These are phyloP conservation scores for Chelonoidis abingdonii DNA, from an alignment of 2,113 vertebrate genomes.

Conservation along the genomic window DNA sequence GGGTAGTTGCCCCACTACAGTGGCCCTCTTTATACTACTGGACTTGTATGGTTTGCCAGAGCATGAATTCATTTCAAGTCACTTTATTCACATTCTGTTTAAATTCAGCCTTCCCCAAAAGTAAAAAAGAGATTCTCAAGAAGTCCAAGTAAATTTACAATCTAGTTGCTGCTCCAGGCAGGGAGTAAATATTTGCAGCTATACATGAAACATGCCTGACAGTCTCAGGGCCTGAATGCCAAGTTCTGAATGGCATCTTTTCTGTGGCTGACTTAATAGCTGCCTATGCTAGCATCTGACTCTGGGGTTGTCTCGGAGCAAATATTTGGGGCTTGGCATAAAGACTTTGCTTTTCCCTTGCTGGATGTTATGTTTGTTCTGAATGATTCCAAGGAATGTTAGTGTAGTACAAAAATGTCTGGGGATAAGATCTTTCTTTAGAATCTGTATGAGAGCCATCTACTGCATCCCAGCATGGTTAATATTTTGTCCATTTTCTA, in stretches of 20 bases:
- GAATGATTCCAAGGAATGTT: slow-evolving; percentile 23
- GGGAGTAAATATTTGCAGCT: slow-evolving; percentile 57
- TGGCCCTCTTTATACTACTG: neutral
- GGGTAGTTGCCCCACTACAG: too few relatives aligned
- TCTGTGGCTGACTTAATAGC: neutral
- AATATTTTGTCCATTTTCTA: neutral
- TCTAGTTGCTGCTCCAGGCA: slow-evolving; percentile 12
- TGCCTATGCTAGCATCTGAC: slow-evolving; percentile 28
- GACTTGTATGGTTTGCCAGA: neutral
- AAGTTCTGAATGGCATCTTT: slow-evolving; percentile 9
- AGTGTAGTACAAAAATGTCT: neutral
- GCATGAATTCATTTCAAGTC: neutral
- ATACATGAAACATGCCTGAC: neutral
- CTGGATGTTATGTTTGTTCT: slow-evolving; percentile 46
- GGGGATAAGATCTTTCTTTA: slow-evolving; percentile 27
- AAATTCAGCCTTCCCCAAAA: neutral
- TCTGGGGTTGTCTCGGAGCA: slow-evolving; percentile 21
- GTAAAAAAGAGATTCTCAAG: slow-evolving; percentile 16
- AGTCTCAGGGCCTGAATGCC: neutral
- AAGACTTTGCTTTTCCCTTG: slow-evolving; percentile 15
- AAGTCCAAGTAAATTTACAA: slow-evolving; percentile 20
- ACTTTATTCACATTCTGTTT: neutral
- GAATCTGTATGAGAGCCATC: neutral
- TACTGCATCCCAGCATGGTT: neutral
- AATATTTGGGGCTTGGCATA: slow-evolving; percentile 62